Evolutionary conservation across 1,140 invertebrate species (phyloP).

Genomic region (Zelostemma sp.): DNA sequence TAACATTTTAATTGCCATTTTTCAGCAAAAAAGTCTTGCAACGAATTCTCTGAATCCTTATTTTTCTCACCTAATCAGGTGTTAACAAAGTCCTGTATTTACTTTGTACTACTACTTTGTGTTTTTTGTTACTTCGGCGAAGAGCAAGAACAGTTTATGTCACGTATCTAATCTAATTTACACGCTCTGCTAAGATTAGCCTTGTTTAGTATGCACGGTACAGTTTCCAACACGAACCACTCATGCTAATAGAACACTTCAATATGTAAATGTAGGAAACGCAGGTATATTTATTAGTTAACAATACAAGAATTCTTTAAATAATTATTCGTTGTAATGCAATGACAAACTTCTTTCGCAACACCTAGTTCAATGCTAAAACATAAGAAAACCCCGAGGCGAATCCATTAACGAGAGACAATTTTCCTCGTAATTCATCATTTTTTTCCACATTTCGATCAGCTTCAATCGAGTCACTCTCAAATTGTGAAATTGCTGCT

Average conservation of each 20-base stretch:
- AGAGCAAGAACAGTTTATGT: constrained; percentile 29
- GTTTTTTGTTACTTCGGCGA: constrained; percentile 24
- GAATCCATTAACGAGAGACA: no score
- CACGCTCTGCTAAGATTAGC: constrained; percentile 46
- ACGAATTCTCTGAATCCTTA: no score
- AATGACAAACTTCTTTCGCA: no score
- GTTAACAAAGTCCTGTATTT: neutral
- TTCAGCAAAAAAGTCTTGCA: neutral
- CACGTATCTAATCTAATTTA: constrained; percentile 51
- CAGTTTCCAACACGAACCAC: constrained; percentile 33
- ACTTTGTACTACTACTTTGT: constrained; percentile 16
- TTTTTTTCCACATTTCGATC: no score
- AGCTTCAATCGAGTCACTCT: no score
- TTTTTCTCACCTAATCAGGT: neutral
- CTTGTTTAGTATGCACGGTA: constrained; percentile 49
- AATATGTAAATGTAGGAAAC: constrained; percentile 37
- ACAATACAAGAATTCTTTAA: neutral
- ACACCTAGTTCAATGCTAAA: no score
- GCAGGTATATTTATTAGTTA: neutral
- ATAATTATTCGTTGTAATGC: no score
- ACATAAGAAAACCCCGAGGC: no score
- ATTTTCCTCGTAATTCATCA: no score
- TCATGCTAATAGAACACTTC: constrained; percentile 40
- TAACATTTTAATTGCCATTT: no score
- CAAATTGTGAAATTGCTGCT: no score